phyloP scores from a whole-genome alignment of 2,797 vertebrate genomes.

The Gorsachius magnificus region DNA sequence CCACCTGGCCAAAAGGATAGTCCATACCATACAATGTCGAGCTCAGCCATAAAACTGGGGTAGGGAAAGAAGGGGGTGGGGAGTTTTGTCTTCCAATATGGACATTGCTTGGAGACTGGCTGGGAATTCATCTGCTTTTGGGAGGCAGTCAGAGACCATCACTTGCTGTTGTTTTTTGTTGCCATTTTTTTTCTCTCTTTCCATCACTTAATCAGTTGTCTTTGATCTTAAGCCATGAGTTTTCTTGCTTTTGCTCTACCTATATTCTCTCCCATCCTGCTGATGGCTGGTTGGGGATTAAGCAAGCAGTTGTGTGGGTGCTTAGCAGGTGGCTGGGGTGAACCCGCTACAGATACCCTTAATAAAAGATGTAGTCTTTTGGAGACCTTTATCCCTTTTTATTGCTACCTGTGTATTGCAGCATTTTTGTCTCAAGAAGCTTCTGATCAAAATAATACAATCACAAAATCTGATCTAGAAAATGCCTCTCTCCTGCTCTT shows the following conservation, averaged over 20 bases:
- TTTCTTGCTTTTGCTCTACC: background rate
- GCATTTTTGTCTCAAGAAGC: background rate
- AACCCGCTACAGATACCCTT: background rate
- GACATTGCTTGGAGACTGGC: fast-evolving
- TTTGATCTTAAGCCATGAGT: background rate
- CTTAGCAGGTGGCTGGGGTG: background rate
- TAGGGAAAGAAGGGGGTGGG: background rate
- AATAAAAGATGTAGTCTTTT: background rate
- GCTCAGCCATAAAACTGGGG: background rate
- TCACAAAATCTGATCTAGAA: background rate
- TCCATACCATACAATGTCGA: background rate
- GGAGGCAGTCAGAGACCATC: background rate
- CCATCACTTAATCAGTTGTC: background rate
- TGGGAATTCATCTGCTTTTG: background rate
- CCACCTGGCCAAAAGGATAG: background rate
- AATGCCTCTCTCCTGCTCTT: background rate
- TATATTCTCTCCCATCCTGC: background rate
- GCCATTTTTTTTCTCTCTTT: background rate
- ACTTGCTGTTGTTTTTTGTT: background rate
- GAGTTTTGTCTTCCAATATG: background rate
- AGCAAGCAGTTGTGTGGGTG: background rate
- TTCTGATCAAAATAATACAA: background rate
- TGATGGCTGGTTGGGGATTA: background rate
- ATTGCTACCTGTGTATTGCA: background rate
- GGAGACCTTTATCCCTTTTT: background rate